Base-by-base conservation (phyloP, 2,797 vertebrate species). In the Podargus strigoides region DNA sequence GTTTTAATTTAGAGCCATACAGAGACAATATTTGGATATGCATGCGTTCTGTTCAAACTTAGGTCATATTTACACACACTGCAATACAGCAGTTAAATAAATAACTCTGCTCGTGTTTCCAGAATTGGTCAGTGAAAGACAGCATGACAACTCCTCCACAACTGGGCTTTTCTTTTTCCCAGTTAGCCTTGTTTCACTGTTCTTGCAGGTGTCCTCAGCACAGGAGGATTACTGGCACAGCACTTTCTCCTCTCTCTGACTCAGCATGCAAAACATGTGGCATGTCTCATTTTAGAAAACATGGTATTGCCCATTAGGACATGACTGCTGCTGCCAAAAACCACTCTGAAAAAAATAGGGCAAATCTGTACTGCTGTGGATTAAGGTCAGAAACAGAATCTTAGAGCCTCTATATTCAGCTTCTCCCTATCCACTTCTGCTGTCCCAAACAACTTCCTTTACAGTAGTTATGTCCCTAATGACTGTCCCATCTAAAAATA, bases 401-500 rank as follows among this genome's bases (percentile, higher is more conserved):
- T 77, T 89, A 14, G 20, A 42, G 72, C 37, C 39, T 85, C 60
- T 49, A 0, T 21, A 30, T 41, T 17, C 32, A 90, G 70, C 34
- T 62, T 83, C 73, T 83, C 58, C 21, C 62, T 50, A 3, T 20
- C n/a, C 32, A 27, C 42, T 74, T 58, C 53, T 88, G 50, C 73
- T 84, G 69, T 32, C 69, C 46, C 87, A 59, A 85, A 86, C 79
- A 28, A 64, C 70, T 95, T 93, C 59, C 63, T 95, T 87, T 92
- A 86, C 91, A 67, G 93, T 83, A 89, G 96, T 83, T 87, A 81
- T 90, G 92, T 90, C 83, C 90, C 87, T 41, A 95, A 37, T 27
- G 53, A 92, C 88, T 62, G 76, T 93, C 87, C 79, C 77, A 85
- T 73, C 94, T 96, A 96, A 97, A 97, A 97, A 96, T 97, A 96